Evolutionary conservation across 2,113 vertebrate genomes (phyloP).

Genomic region (Hiodon tergisus): DNA sequence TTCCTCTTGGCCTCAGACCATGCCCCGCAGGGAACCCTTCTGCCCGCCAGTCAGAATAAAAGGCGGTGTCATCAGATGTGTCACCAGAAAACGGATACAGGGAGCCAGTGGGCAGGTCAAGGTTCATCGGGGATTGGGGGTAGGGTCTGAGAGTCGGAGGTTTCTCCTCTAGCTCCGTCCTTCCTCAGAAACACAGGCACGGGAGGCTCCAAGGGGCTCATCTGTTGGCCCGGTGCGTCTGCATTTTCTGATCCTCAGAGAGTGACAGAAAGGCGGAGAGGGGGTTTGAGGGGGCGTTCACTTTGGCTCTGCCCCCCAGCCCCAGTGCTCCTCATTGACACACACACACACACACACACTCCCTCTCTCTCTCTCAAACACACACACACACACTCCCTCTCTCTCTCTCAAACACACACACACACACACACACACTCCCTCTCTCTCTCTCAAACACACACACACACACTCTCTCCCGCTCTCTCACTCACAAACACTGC

Average conservation of each 20-base stretch:
- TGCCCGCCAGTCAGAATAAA: constrained; percentile 30
- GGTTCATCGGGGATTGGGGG: too few relatives aligned
- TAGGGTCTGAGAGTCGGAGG: neutral
- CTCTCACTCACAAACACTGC: neutral
- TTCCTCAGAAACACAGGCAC: neutral
- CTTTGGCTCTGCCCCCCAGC: neutral
- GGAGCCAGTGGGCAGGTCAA: neutral
- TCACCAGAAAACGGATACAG: neutral
- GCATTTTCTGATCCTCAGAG: constrained; percentile 11
- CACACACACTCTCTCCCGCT: too few relatives aligned
- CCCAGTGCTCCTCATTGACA: neutral
- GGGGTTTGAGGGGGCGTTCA: constrained; percentile 1
- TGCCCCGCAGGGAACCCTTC: neutral
- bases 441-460: too few relatives aligned
- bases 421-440: too few relatives aligned
- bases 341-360: neutral
- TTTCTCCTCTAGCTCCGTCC: neutral
- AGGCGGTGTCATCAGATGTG: neutral
- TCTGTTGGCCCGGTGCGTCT: neutral
- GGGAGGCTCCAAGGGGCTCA: constrained; percentile 18
- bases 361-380: too few relatives aligned
- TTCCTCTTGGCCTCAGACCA: constrained; percentile 20
- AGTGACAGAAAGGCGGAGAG: constrained; percentile 18
- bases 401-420: too few relatives aligned
- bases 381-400: too few relatives aligned